Evolutionary conservation across 1,140 invertebrate genomes (phyloP).

Genomic region (Drosophila willistoni): DNA sequence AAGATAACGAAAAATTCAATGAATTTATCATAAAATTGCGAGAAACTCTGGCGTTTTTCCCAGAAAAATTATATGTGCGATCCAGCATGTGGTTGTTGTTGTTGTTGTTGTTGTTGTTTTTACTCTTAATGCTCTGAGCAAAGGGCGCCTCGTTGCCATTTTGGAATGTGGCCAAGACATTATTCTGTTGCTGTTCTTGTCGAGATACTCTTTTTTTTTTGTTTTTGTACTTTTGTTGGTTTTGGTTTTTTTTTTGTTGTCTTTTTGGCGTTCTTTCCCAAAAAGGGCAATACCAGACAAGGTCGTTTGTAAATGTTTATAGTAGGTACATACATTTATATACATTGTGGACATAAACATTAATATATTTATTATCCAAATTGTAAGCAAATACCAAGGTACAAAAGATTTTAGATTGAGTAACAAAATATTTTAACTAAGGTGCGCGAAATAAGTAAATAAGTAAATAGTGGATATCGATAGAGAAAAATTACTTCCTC

Average conservation of each 20-base stretch:
- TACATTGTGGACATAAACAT: too few relatives aligned
- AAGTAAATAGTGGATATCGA: too few relatives aligned
- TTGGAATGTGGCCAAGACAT: constrained; percentile 38
- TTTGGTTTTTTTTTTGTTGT: background rate
- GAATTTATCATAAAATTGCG: constrained; percentile 83
- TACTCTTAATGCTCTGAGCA: constrained; percentile 11
- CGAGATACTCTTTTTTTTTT: background rate
- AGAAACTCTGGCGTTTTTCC: constrained; percentile 81
- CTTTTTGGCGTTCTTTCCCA: background rate
- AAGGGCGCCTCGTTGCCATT: constrained; percentile 55
- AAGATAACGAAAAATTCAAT: constrained; percentile 70
- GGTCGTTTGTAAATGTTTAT: background rate
- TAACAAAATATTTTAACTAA: too few relatives aligned
- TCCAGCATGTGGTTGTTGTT: constrained; percentile 21
- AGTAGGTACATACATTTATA: too few relatives aligned
- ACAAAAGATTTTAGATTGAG: too few relatives aligned
- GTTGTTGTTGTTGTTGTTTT: background rate
- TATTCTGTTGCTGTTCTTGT: constrained; percentile 1
- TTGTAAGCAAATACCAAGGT: too few relatives aligned
- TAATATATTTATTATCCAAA: too few relatives aligned
- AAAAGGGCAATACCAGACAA: constrained; percentile 12
- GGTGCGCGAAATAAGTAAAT: too few relatives aligned
- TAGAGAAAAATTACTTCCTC: too few relatives aligned
- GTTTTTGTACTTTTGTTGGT: background rate
- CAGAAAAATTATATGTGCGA: constrained; percentile 71